Conservation (phyloP, 2,113 vertebrate genomes). For the Ploceus nigricollis region DNA sequence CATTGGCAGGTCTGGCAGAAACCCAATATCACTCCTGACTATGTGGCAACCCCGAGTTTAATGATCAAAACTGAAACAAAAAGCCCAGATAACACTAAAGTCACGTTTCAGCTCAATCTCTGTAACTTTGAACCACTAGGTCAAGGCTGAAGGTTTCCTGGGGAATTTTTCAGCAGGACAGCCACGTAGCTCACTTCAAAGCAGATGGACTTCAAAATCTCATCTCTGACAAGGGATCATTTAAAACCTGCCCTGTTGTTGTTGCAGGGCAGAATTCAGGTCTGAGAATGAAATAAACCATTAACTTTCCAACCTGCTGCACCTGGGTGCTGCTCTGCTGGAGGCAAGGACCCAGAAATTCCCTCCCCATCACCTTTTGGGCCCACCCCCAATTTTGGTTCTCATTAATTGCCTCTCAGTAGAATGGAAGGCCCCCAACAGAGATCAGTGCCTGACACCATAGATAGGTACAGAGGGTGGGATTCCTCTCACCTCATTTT, state of each 20-base stretch:
- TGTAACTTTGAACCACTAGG: conserved; percentile 1
- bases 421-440: not conserved
- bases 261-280: not conserved
- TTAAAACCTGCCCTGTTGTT: not conserved
- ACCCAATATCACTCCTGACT: conserved; percentile 11
- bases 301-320: not conserved
- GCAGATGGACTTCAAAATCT: not conserved
- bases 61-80: conserved; percentile 52
- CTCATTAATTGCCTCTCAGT: not conserved
- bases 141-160: conserved; percentile 26
- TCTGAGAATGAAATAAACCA: not conserved
- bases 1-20: conserved; percentile 13
- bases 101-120: conserved; percentile 14
- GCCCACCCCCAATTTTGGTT: not conserved
- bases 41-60: conserved; percentile 2
- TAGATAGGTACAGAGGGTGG: not conserved
- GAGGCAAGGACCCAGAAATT: not conserved
- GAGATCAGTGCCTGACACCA: not conserved
- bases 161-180: not conserved
- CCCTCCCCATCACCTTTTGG: not conserved
- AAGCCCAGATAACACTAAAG: conserved; percentile 43
- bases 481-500: conserved; percentile 45
- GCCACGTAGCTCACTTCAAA: not conserved
- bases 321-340: not conserved
- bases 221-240: not conserved